Evolutionary conservation across 2,113 vertebrate genomes (phyloP).

Genomic region (Alethe diademata): DNA sequence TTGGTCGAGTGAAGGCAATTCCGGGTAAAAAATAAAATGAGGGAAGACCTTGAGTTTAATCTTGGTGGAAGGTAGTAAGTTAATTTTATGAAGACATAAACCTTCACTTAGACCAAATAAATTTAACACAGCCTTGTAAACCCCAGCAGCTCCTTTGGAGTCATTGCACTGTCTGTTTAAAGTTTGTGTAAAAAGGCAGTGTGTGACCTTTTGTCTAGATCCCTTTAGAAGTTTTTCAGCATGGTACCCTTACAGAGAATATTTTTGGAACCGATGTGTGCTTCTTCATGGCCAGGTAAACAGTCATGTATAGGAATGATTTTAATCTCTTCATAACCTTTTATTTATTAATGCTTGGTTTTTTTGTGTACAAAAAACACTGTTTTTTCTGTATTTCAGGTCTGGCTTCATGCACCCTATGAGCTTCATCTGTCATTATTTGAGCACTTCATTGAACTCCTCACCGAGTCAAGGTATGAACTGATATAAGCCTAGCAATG

Average conservation of each 20-base stretch:
- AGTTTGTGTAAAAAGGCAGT: not conserved
- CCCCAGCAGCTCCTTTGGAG: not conserved
- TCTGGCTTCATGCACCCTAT: constrained; percentile 98
- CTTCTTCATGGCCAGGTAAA: not conserved
- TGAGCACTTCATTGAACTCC: constrained; percentile 96
- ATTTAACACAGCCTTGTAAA: not conserved
- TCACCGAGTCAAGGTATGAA: constrained; percentile 93
- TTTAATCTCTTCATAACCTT: not conserved
- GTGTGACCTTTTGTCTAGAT: not conserved
- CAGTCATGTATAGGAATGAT: not conserved
- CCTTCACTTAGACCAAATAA: not conserved
- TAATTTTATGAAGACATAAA: not conserved
- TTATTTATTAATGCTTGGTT: not conserved
- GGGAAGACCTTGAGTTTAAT: not conserved
- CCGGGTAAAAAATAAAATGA: not conserved
- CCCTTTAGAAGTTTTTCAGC: not conserved
- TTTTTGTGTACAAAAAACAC: not conserved
- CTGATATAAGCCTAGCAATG: not conserved
- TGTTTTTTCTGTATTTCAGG: constrained; percentile 74
- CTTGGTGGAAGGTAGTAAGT: not conserved
- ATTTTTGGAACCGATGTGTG: not conserved
- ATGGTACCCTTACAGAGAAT: not conserved
- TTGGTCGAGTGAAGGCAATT: not conserved
- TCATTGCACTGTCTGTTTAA: not conserved
- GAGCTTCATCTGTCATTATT: constrained; percentile 97